These are phyloP conservation scores for Smutsia gigantea DNA, from an alignment of 2,797 vertebrate species.

Conservation along the genomic window DNA sequence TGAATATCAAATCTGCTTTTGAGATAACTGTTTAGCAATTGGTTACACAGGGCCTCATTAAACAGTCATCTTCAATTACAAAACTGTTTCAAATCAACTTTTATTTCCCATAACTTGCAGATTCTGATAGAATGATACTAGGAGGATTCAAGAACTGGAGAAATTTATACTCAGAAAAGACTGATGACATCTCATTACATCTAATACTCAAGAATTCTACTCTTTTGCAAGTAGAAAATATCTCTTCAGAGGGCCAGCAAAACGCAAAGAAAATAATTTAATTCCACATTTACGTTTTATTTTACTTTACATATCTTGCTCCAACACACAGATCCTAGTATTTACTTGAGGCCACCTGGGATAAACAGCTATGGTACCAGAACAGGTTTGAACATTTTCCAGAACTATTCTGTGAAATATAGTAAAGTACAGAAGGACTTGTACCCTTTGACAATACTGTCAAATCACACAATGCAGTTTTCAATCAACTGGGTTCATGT, in stretches of 20 bases:
- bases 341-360: background rate
- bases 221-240: constrained; percentile 19
- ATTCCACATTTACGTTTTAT: background rate
- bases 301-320: background rate
- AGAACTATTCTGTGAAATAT: background rate
- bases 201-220: constrained; percentile 45
- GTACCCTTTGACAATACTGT: background rate
- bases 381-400: background rate
- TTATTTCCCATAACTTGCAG: constrained; percentile 57
- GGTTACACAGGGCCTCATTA: constrained; percentile 47
- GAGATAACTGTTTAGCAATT: constrained; percentile 46
- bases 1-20: constrained; percentile 33
- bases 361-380: background rate
- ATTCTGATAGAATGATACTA: constrained; percentile 44
- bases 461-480: constrained; percentile 27
- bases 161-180: constrained; percentile 60
- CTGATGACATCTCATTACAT: constrained; percentile 39
- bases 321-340: background rate
- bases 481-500: background rate
- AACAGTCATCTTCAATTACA: constrained; percentile 56
- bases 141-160: constrained; percentile 36
- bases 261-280: constrained; percentile 58
- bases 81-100: constrained; percentile 51
- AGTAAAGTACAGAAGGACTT: background rate
- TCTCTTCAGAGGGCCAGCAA: background rate